These are phyloP conservation scores for Hypomecis punctinalis DNA, from an alignment of 2,888 invertebrate species.

Conservation along the genomic window DNA sequence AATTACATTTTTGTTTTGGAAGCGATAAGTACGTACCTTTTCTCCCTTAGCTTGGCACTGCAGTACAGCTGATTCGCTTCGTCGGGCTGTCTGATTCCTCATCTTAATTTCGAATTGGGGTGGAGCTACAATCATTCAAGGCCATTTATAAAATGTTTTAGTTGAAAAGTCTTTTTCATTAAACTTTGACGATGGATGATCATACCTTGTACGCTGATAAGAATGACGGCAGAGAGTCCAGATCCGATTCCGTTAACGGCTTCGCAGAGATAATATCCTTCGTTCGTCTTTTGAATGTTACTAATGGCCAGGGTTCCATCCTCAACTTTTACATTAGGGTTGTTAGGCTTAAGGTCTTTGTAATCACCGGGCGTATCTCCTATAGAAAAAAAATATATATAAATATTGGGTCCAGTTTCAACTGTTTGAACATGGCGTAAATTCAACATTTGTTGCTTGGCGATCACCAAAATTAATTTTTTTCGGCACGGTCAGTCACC, in stretches of 20 bases:
- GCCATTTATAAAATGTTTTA: background rate
- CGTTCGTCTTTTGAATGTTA: constrained; percentile 96
- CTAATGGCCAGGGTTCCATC: constrained; percentile 96
- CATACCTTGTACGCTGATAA: constrained; percentile 96
- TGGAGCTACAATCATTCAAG: constrained; percentile 86
- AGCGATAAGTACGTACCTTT: constrained; percentile 81
- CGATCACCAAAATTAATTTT: no score
- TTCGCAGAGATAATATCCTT: constrained; percentile 98
- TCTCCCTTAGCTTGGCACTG: constrained; percentile 97
- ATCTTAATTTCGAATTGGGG: constrained; percentile 97
- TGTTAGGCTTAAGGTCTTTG: constrained; percentile 95
- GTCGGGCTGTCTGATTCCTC: constrained; percentile 95
- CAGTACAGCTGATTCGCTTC: constrained; percentile 95
- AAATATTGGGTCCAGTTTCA: no score
- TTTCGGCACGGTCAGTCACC: no score
- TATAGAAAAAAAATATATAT: constrained; percentile 62
- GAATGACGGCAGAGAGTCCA: constrained; percentile 96
- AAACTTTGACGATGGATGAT: background rate
- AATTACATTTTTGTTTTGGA: no score
- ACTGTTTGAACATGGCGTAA: no score
- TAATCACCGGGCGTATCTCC: constrained; percentile 97
- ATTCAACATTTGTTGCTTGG: no score
- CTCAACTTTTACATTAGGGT: constrained; percentile 95
- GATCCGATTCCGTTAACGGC: constrained; percentile 98
- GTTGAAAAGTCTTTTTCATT: background rate